Base-by-base conservation (phyloP, 1,140 invertebrate genomes). In the Teleogryllus occipitalis region DNA sequence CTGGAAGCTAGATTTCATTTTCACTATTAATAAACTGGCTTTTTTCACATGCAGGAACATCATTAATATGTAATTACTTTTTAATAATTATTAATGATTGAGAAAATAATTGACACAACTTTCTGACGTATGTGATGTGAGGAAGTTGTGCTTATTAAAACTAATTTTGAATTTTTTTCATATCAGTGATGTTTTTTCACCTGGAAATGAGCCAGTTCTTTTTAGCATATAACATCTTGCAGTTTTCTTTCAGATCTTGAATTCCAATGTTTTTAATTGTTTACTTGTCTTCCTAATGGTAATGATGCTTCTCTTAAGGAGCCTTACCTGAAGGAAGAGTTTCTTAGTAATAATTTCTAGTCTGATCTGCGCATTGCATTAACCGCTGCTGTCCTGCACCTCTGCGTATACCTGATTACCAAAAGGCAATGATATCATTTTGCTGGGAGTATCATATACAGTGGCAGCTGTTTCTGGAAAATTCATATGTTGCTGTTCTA, bases 11-110 rank as follows among this genome's bases (percentile, higher is more conserved):
- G 22, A 21, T 48, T 15, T 54, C 46, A 77, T 15, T 48, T 77
- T 47, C 47, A 54, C n/a, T 48, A 22, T 47, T 21, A 14, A 77
- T 48, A 48, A 22, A 21, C 76, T 77, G 76, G 76, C 47, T 54
- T 47, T 77, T 54, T 77, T 47, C 76, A 77, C 48, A 8, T 48
- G 21, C 21, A 77, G 48, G 47, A 77, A 54, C 47, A 65, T 65
- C 1, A 65, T 65, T 65, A 10, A 65, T 65, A 65, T 65, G 10
- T 18, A 65, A 39, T 39, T 39, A 39, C 27, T 39, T 39, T 39
- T 39, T 1, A 0, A 7, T 65, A 65, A 65, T 14, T 10, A 65
- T 65, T n/a, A n/a, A n/a, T 14, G 54, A 3, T 65, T 18, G 18
- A 65, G 10, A 65, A 10, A 18, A 65, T 18, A 14, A 65, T 39